A percentile compares a stretch with the other conserved stretches of the same genome.
phyloP scores from a whole-genome alignment of 2,888 invertebrate species.

The Choristoneura rosaceana region DNA sequence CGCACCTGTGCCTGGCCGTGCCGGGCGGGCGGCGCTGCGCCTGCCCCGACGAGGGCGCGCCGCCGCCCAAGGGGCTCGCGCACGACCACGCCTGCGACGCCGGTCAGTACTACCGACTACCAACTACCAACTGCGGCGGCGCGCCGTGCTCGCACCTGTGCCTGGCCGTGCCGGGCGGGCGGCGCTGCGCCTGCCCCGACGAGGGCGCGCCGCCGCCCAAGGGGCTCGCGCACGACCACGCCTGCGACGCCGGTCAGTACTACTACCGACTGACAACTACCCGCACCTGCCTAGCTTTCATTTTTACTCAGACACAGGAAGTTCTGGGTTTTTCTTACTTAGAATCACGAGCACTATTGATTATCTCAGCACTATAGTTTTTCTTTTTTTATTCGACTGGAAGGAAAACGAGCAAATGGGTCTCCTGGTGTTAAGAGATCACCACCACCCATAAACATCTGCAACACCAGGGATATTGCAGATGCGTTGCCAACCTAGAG shows the following conservation, averaged over 20 bases:
- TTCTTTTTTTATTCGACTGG: too few species aligned
- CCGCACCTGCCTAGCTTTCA: too few species aligned
- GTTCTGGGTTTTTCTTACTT: too few species aligned
- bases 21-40: conserved; percentile 95
- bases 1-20: conserved; percentile 96
- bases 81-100: conserved; percentile 93
- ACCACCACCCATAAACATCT: too few species aligned
- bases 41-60: conserved; percentile 91
- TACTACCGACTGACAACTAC: too few species aligned
- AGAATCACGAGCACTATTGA: too few species aligned
- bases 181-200: conserved; percentile 97
- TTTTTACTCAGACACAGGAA: too few species aligned
- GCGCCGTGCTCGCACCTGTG: conserved; percentile 96
- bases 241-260: conserved; percentile 91
- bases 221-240: conserved; percentile 86
- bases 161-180: conserved; percentile 94
- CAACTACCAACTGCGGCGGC: conserved; percentile 49
- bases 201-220: conserved; percentile 81
- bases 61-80: conserved; percentile 82
- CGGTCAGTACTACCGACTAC: conserved; percentile 64
- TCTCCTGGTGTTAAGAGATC: too few species aligned
- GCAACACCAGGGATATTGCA: too few species aligned
- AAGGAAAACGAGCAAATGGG: too few species aligned
- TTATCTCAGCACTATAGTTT: too few species aligned
- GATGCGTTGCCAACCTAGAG: too few species aligned